Base-by-base conservation (phyloP, 2,113 vertebrate genomes). In the Mus spicilegus region DNA sequence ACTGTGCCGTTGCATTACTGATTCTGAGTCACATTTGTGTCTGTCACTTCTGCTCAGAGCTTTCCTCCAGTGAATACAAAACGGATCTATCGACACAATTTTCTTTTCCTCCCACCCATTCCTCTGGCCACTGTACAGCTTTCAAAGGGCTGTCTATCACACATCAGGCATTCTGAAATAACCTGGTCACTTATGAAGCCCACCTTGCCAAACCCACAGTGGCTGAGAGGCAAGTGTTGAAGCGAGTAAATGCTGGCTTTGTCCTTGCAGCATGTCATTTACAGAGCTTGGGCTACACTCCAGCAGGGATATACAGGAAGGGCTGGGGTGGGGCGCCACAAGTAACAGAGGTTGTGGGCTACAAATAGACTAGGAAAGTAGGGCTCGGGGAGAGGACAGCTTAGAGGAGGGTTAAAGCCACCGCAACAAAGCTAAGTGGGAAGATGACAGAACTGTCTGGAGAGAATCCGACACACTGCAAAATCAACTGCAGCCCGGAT, bases 181-280 rank as follows among this genome's bases (percentile, higher is more conserved):
- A 24, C 65, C 24, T 16, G 7, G n/a, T 20, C 22, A 14, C 33
- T 36, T 20, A 36, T 1, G 28, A 92, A 76, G 51, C 4, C 17
- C 63, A 56, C 2, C 19, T 1, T 11, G 8, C n/a, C 3, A 0
- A 0, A 7, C 20, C 54, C 49, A 19, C 22, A 3, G 51, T 2
- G n/a, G 42, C 46, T 73, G 63, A 49, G 69, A 56, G 65, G 46
- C 12, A 5, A 12, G 56, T 26, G 30, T 26, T 54, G 30, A 42
- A 72, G 3, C 10, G 13, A 61, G 26, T 1, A 16, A 16, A 12
- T 2, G 7, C 13, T 0, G 30, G 56, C 11, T 65, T 6, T 0
- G 56, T 30, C 12, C 51, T 19, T 4, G 14, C n/a, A 4, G 58
- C 36, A 24, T 2, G 11, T 89, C 84, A 24, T 2, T 42, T 33